These are phyloP conservation scores for Tetramorium simillimum DNA, from an alignment of 1,140 invertebrate genomes.

Conservation along the genomic window DNA sequence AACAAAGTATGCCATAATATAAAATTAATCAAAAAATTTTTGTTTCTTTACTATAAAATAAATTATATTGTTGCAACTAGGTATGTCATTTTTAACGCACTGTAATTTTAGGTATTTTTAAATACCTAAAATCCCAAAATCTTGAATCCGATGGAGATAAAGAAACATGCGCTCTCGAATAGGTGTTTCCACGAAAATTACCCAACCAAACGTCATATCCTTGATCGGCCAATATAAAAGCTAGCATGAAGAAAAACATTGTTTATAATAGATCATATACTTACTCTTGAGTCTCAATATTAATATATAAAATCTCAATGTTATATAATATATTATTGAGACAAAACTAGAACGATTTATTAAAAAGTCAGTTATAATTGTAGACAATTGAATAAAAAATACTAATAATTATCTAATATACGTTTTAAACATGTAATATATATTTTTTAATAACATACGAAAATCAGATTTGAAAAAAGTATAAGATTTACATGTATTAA, in stretches of 20 bases:
- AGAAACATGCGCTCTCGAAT: slow-evolving; percentile 60
- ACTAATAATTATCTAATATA: not conserved
- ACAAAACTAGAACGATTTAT: not conserved
- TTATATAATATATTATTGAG: not conserved
- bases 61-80: not conserved
- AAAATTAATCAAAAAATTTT: not conserved
- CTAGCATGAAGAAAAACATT: slow-evolving; percentile 26
- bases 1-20: not conserved
- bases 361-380: not conserved
- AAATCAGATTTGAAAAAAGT: not conserved
- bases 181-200: slow-evolving; percentile 69
- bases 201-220: slow-evolving; percentile 70
- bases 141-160: slow-evolving; percentile 11
- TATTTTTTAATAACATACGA: not conserved
- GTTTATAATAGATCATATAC: not conserved
- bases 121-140: slow-evolving; percentile 73
- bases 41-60: not conserved
- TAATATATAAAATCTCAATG: not conserved
- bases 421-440: not conserved
- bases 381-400: not conserved
- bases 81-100: not conserved
- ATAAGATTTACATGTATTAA: not conserved
- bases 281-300: not conserved
- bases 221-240: slow-evolving; percentile 57
- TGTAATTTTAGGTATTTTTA: not conserved